A percentile compares a stretch with the other conserved stretches of the same genome.
These are phyloP conservation scores for Neolamprologus toae DNA, from an alignment of 2,113 vertebrate species.

Conservation along the genomic window DNA sequence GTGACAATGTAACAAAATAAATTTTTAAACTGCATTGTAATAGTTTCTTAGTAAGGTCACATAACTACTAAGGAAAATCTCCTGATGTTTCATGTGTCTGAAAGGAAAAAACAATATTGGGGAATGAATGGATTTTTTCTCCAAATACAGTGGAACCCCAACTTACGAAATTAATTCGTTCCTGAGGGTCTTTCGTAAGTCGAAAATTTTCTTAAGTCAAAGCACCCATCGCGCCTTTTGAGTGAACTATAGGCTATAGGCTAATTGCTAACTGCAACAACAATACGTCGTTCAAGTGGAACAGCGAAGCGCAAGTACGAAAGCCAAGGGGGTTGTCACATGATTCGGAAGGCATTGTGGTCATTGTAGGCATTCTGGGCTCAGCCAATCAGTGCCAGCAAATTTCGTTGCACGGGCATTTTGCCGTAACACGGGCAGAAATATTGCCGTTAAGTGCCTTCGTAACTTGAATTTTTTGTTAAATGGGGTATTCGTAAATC, in stretches of 20 bases:
- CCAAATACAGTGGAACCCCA: neutral
- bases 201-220: neutral
- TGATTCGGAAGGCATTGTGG: neutral
- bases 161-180: neutral
- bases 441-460: neutral
- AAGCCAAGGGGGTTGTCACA: neutral
- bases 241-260: fast-evolving
- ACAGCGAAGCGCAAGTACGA: neutral
- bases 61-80: neutral
- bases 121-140: neutral
- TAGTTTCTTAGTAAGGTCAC: neutral
- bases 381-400: neutral
- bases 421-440: neutral
- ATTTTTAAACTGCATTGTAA: neutral
- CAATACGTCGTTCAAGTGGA: neutral
- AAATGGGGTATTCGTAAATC: neutral
- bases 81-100: neutral
- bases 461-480: fast-evolving
- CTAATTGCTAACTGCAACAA: neutral
- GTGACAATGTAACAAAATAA: neutral
- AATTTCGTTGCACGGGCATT: fast-evolving
- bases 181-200: neutral
- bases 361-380: neutral
- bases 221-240: neutral
- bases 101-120: fast-evolving